phyloP scores from a whole-genome alignment of 2,113 vertebrate species.

The Mellivora capensis region DNA sequence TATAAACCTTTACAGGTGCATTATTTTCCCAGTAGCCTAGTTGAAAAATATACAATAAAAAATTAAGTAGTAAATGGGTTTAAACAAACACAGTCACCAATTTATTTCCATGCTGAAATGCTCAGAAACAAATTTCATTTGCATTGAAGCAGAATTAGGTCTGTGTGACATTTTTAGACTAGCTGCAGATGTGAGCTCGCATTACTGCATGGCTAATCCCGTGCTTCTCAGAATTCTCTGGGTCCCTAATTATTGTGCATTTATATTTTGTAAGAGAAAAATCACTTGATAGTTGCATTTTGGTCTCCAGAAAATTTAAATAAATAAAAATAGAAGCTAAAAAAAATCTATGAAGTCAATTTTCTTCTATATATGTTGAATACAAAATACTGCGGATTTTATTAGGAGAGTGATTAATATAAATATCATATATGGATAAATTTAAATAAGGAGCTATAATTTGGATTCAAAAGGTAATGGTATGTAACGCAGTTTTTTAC shows the following conservation, averaged over 20 bases:
- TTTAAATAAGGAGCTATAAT: background rate
- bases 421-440: background rate
- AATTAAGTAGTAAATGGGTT: background rate
- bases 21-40: background rate
- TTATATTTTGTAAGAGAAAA: slow-evolving; percentile 53
- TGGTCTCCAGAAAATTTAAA: background rate
- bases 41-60: slow-evolving; percentile 24
- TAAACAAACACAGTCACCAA: background rate
- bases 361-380: background rate
- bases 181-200: slow-evolving; percentile 37
- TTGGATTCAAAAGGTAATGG: background rate
- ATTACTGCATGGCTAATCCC: background rate
- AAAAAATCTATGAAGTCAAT: background rate
- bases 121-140: background rate
- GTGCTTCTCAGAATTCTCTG: background rate
- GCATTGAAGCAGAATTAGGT: slow-evolving; percentile 27
- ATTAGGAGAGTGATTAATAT: background rate
- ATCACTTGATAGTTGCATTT: slow-evolving; percentile 25
- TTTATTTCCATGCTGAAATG: slow-evolving; percentile 8
- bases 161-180: slow-evolving; percentile 35
- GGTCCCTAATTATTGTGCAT: slow-evolving; percentile 20
- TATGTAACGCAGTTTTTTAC: background rate
- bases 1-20: background rate
- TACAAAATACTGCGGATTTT: background rate
- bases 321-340: slow-evolving; percentile 4